Evolutionary conservation across 1,140 invertebrate species (phyloP), one percentile per base, ranked within the genome.

Genomic region (Pantala flavescens): DNA sequence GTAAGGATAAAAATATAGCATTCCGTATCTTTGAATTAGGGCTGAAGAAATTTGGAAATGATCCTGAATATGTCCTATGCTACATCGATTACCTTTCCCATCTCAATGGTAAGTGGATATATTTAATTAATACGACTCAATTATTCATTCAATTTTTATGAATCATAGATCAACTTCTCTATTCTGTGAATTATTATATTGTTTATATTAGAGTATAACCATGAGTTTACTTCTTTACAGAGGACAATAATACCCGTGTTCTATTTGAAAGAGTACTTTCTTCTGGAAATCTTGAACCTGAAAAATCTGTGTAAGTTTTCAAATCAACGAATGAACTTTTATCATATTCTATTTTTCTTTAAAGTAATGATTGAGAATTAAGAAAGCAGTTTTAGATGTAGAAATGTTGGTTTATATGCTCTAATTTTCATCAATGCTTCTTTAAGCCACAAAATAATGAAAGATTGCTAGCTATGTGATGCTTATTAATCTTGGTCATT

Each of bases 181-280:
- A n/a, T n/a, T n/a, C n/a, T n/a, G n/a, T n/a, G n/a, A n/a, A n/a
- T n/a, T n/a, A n/a, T n/a, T n/a, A n/a, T n/a, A n/a, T n/a, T n/a
- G n/a, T n/a, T n/a, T n/a, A n/a, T n/a, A n/a, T 36, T 36, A 2
- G 9, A 9, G 2, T 5, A 36, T 36, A 36, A 36, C 2, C 9
- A 36, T 36, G 28, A 36, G 28, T 9, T 36, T 5, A 36, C 28
- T 36, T 36, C 28, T 75, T 81, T 87, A 70, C 83, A 95, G 97
- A 99, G 89, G 98, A 99, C 82, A 99, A 99, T 83, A 99, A 99
- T 81, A 99, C 98, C 0, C 84, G 98, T 76, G 98, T 99, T 49
- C 84, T 99, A 21, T 99, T 99, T 85, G 98, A 99, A 82, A 85
- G 97, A 74, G 95, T 99, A 24, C 84, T 99, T 19, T 96, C 95